Percentiles rank a stretch among this genome's conserved stretches.
These are phyloP conservation scores for Alviniconcha strummeri DNA, from an alignment of 2,888 invertebrate genomes.

Conservation along the genomic window DNA sequence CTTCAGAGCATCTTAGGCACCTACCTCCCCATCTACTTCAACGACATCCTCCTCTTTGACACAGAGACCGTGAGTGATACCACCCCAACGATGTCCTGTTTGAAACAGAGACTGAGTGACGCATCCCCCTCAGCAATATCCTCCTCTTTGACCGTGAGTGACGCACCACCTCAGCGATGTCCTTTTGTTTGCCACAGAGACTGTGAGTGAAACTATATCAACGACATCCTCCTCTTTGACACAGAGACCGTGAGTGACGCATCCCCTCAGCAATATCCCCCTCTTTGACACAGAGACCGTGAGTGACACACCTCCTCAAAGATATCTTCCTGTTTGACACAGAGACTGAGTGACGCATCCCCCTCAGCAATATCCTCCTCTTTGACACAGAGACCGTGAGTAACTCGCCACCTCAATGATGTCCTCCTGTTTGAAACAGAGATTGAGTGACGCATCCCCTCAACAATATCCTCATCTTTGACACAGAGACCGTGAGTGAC, in stretches of 20 bases:
- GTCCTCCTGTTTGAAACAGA: too few species aligned
- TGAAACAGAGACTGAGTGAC: too few species aligned
- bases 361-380: too few species aligned
- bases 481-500: constrained; percentile 29
- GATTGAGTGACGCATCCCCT: constrained; percentile 3
- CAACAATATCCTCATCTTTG: constrained; percentile 30
- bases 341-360: too few species aligned
- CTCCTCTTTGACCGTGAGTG: too few species aligned
- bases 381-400: too few species aligned
- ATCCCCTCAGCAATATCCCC: constrained; percentile 33
- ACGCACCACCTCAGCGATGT: too few species aligned
- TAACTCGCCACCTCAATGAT: too few species aligned
- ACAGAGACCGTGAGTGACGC: constrained; percentile 26
- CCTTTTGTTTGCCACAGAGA: too few species aligned
- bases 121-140: too few species aligned
- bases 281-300: constrained; percentile 31
- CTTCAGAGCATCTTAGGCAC: constrained; percentile 18
- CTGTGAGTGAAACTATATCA: constrained; percentile 13
- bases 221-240: constrained; percentile 29
- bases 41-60: constrained; percentile 31
- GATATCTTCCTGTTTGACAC: too few species aligned
- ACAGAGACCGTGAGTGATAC: constrained; percentile 23
- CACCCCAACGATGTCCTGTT: too few species aligned
- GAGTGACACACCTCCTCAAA: not conserved
- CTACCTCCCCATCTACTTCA: constrained; percentile 37